Percentiles rank a stretch among this genome's conserved stretches.
phyloP scores from a whole-genome alignment of 1,140 invertebrate species.

The Anoplophora glabripennis region DNA sequence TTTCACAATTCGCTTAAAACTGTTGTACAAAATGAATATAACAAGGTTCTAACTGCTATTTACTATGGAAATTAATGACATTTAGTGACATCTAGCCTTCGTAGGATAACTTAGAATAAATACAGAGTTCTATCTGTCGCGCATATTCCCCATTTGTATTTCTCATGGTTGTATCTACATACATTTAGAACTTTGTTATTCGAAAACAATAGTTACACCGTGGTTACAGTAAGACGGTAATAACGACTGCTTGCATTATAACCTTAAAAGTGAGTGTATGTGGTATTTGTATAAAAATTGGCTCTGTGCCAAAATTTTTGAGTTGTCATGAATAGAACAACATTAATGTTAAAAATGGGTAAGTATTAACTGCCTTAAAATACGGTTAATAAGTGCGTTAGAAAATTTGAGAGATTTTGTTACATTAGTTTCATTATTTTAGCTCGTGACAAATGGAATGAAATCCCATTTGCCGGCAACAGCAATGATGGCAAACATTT shows the following conservation, averaged over 20 bases:
- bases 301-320: not conserved
- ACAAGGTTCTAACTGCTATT: too few species aligned
- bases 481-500: not conserved
- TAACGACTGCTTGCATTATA: not conserved
- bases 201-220: slow-evolving; percentile 8
- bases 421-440: not conserved
- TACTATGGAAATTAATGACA: too few species aligned
- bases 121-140: not conserved
- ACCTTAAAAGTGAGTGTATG: slow-evolving; percentile 6
- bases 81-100: too few species aligned
- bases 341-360: not conserved
- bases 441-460: not conserved
- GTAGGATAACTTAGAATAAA: too few species aligned
- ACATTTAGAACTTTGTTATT: slow-evolving; percentile 1
- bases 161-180: slow-evolving; percentile 5
- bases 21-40: too few species aligned
- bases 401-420: not conserved
- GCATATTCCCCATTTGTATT: not conserved
- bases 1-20: too few species aligned
- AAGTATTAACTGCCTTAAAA: slow-evolving; percentile 9
- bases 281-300: slow-evolving; percentile 1
- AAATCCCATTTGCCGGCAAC: slow-evolving; percentile 1
- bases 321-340: not conserved
- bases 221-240: not conserved
- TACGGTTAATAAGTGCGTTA: slow-evolving; percentile 3